phyloP scores from a whole-genome alignment of 1,140 invertebrate species.

The Bathynomus jamesi region DNA sequence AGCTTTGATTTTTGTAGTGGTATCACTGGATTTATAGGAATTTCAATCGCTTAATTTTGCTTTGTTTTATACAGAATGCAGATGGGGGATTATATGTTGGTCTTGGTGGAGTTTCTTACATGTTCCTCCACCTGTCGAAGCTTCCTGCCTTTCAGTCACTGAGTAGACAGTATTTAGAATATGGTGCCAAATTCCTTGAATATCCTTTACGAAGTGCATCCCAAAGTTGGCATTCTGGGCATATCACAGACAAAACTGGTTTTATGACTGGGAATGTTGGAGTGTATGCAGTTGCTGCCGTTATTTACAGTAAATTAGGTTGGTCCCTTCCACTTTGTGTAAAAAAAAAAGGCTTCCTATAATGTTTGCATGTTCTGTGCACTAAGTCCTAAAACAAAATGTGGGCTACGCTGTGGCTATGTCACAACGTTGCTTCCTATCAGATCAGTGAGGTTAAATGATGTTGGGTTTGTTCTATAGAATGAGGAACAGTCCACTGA shows the following conservation, averaged over 20 bases:
- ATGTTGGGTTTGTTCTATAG: no score
- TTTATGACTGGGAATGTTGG: constrained; percentile 48
- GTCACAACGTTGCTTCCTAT: no score
- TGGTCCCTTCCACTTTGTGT: no score
- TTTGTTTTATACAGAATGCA: constrained; percentile 38
- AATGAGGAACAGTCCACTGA: background rate
- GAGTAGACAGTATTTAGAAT: constrained; percentile 39
- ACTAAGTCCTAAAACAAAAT: constrained; percentile 1
- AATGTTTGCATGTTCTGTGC: no score
- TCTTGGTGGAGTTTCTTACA: constrained; percentile 47
- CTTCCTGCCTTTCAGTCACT: constrained; percentile 38
- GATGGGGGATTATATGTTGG: constrained; percentile 50
- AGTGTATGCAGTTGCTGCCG: constrained; percentile 43
- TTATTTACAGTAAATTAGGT: constrained; percentile 41
- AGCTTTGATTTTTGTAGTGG: background rate
- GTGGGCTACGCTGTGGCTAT: background rate
- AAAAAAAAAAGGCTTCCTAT: no score
- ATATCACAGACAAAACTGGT: constrained; percentile 37
- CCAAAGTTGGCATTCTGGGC: constrained; percentile 4
- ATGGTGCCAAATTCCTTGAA: constrained; percentile 41
- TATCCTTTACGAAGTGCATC: constrained; percentile 38
- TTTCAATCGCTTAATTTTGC: no score
- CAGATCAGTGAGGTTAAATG: no score
- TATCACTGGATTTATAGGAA: no score
- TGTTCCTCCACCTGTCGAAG: constrained; percentile 44